Evolutionary conservation across 2,888 invertebrate genomes (phyloP), one percentile per base, ranked within the genome.

Genomic region (Hirtodrosophila histrioides): DNA sequence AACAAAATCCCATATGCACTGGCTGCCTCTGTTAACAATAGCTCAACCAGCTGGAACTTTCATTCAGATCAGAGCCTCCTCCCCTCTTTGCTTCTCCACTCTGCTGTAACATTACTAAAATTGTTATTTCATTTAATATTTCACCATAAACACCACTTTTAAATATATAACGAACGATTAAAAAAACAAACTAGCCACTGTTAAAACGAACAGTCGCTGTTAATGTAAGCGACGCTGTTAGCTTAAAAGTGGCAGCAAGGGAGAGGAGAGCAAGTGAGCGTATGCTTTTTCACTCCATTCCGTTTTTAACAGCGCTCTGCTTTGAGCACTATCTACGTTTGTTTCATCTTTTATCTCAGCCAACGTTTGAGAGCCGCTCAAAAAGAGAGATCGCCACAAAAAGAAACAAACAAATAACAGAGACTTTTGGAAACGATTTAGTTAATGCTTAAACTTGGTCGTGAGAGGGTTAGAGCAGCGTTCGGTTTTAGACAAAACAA

Each of bases 371-470:
- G 40, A 29, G 40, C 5, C 39, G n/a, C 39, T n/a, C 36, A 33
- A 39, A 31, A 46, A 56, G 57, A 71, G 75, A 69, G 75, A 75
- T 64, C 70, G 46, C 8, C 9, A 48, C 43, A 39, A n/a, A 7
- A 35, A 40, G 7, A 31, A 31, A 31, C 31, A 31, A 31, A 31
- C 31, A 45, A 62, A 41, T 44, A 40, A 63, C 39, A 40, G 40
- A 55, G 33, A 46, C 33, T 46, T 36, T 46, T 36, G 54, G 39
- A 44, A 69, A 37, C 51, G 44, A 44, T 51, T 73, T 75, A 73
- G 76, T 75, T 53, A 73, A 70, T 70, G 71, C 56, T 44, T 49
- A 39, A 71, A 56, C 55, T 56, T 63, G 24, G 33, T 57, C 44
- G 61, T 51, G 61, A 40, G 33, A 29, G 54, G 60, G 45, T 50